phyloP scores from a whole-genome alignment of 2,888 invertebrate genomes.

The Tricholauxania praeusta region DNA sequence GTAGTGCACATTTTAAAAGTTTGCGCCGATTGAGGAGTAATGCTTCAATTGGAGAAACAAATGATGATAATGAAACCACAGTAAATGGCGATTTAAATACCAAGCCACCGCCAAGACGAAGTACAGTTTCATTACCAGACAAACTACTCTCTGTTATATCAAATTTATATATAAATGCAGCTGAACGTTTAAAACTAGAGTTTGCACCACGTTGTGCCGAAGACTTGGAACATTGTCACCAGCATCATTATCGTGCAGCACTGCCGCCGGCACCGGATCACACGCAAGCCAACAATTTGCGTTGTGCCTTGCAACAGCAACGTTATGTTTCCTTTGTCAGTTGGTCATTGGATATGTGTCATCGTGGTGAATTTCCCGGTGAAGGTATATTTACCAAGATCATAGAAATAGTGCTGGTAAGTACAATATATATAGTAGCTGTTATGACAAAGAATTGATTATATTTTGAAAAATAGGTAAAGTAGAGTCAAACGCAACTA shows the following conservation, averaged over 20 bases:
- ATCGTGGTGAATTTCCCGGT: constrained; percentile 62
- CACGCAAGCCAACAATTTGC: constrained; percentile 51
- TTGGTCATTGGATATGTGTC: constrained; percentile 56
- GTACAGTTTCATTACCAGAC: constrained; percentile 43
- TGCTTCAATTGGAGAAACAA: neutral
- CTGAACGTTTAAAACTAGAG: constrained; percentile 56
- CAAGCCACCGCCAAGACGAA: constrained; percentile 5
- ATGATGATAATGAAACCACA: neutral
- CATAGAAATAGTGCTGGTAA: constrained; percentile 62
- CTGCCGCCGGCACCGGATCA: constrained; percentile 55
- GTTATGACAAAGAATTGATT: neutral
- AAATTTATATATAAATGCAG: constrained; percentile 59
- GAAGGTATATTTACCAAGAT: constrained; percentile 58
- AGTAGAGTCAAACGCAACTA: no score
- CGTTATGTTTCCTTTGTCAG: constrained; percentile 59
- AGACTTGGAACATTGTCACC: constrained; percentile 58
- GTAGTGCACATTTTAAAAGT: neutral
- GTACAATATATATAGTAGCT: constrained; percentile 30
- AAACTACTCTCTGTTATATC: constrained; percentile 59
- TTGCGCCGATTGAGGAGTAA: neutral
- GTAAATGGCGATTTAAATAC: neutral
- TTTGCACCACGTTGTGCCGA: constrained; percentile 59
- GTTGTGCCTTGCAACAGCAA: constrained; percentile 55
- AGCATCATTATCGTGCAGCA: constrained; percentile 58
- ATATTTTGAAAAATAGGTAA: no score